These are phyloP conservation scores for Eustalomyia histrio DNA, from an alignment of 2,888 invertebrate species.

Conservation along the genomic window DNA sequence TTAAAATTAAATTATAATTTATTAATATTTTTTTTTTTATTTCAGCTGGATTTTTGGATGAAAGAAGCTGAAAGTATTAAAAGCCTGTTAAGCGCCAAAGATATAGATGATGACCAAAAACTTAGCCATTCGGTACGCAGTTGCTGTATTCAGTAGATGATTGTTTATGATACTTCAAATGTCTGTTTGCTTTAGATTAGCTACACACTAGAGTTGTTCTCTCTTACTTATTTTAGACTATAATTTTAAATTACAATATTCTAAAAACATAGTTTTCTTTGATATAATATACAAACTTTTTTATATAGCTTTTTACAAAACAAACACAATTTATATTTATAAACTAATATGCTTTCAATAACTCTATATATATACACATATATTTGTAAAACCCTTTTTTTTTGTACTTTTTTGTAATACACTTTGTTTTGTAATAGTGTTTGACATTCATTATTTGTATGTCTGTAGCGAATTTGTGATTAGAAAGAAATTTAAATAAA, in stretches of 20 bases:
- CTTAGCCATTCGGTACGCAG: conserved; percentile 76
- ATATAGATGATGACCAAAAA: conserved; percentile 76
- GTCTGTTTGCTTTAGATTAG: conserved; percentile 46
- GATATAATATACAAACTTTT: conserved; percentile 32
- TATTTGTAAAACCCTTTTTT: background rate
- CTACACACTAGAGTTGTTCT: conserved; percentile 18
- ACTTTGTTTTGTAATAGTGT: background rate
- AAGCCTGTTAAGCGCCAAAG: conserved; percentile 79
- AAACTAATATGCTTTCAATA: background rate
- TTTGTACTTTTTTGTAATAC: background rate
- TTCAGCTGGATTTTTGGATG: conserved; percentile 81
- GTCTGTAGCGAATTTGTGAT: background rate
- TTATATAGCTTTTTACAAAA: conserved; percentile 48
- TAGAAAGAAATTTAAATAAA: background rate
- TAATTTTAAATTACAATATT: conserved; percentile 12
- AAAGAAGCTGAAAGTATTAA: conserved; percentile 82
- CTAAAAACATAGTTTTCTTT: conserved; percentile 1
- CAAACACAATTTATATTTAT: conserved; percentile 22
- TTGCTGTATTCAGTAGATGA: conserved; percentile 75
- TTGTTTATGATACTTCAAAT: conserved; percentile 13
- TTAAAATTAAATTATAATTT: background rate
- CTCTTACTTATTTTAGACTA: background rate
- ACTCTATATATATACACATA: no score
- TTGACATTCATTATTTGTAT: background rate
- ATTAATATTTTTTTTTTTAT: background rate